A percentile compares a stretch with the other conserved stretches of the same genome.
Conservation (phyloP, 2,113 vertebrate species). For the Rostratula benghalensis region DNA sequence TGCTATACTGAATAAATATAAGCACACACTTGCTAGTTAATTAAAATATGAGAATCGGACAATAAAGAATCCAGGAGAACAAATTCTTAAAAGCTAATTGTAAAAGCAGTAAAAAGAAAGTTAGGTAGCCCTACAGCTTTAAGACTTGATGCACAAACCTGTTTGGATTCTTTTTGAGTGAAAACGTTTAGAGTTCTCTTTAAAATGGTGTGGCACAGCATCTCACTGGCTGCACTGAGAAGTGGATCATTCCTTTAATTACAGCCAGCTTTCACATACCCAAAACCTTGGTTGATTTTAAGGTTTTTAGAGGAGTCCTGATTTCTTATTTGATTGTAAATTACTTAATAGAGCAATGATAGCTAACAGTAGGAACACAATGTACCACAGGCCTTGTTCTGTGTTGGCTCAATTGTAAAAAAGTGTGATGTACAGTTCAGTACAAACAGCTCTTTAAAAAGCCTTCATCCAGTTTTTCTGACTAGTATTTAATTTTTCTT, state of each 20-base stretch:
- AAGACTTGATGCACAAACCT: neutral
- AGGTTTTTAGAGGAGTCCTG: neutral
- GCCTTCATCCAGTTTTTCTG: neutral
- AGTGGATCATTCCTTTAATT: neutral
- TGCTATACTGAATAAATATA: neutral
- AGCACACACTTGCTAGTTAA: neutral
- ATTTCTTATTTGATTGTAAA: neutral
- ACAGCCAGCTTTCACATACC: neutral
- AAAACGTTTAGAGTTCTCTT: neutral
- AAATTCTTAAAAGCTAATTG: neutral
- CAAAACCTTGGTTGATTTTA: neutral
- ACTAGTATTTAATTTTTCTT: neutral
- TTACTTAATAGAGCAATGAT: neutral
- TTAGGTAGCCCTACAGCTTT: neutral
- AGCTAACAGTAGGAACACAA: neutral
- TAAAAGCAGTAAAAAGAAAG: neutral
- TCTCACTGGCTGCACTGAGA: neutral
- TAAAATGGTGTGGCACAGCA: neutral
- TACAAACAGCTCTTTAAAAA: neutral
- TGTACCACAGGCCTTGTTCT: neutral
- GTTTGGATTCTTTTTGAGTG: slow-evolving; percentile 5
- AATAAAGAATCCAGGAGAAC: neutral
- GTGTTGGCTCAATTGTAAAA: neutral
- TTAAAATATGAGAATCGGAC: neutral
- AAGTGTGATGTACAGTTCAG: neutral